Base-by-base conservation (phyloP, 2,888 invertebrate species). In the Lingula anatina region DNA sequence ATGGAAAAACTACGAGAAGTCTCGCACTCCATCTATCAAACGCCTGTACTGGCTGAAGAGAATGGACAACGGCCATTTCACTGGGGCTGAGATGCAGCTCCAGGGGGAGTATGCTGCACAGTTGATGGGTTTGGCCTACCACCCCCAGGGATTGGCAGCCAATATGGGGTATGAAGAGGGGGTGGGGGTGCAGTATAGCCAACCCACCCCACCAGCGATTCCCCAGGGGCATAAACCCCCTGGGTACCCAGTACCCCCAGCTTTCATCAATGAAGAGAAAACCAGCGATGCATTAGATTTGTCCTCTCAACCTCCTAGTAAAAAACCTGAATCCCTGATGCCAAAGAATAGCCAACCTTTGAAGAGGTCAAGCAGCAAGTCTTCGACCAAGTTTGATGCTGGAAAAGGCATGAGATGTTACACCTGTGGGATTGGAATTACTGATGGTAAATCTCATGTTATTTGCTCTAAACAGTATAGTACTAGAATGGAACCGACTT, bases 41-140 rank as follows among this genome's bases (percentile, higher is more conserved):
- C 81, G 94, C 47, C 83, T 93, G 68, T 94, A 94, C 73, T 93
- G 93, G 87, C 82, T 93, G 80, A 94, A 94, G 78, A 81, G 94
- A 62, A 85, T 88, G 61, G 93, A 94, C 71, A 89, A 91, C 68
- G 90, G 91, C 54, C 87, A 88, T 0, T 93, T 88, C 67, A 91
- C 73, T 4, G 75, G 75, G 2, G 73, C 73, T 3, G 74, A 75
- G 76, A 88, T 92, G 85, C 84, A 87, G 46, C 83, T 90, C 60
- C 90, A 90, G 75, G 90, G 91, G 46, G 93, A 93, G 78, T 93
- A 92, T 79, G 92, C 90, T 45, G 89, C 92, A 24, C 91, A 91
- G 72, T 85, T 92, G 64, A 81, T 91, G 64, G 77, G 78, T 1
- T 54, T 75, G 23, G 70, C 71, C 50, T 70, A 70, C 53, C 65